phyloP scores from a whole-genome alignment of 2,797 vertebrate genomes.

The Gadopsis bispinosus region DNA sequence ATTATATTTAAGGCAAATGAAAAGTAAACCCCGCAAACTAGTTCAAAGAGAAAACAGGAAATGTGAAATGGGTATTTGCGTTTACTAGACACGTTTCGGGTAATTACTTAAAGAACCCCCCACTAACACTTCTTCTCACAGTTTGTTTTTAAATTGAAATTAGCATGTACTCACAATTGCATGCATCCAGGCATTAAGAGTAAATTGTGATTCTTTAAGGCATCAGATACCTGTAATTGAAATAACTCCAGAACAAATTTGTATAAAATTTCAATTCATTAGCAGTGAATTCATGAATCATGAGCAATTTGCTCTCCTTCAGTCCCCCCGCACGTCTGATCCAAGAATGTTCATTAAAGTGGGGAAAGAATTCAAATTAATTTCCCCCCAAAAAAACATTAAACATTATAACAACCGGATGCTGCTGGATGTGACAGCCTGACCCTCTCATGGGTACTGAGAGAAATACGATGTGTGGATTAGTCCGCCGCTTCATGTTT shows the following conservation, averaged over 20 bases:
- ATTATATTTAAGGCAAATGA: slow-evolving; percentile 69
- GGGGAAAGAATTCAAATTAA: slow-evolving; percentile 66
- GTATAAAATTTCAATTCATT: slow-evolving; percentile 78
- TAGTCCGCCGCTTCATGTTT: slow-evolving; percentile 25
- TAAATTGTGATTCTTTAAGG: slow-evolving; percentile 65
- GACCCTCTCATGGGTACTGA: slow-evolving; percentile 50
- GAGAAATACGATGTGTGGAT: slow-evolving; percentile 39
- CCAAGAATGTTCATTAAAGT: slow-evolving; percentile 64
- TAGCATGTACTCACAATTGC: slow-evolving; percentile 64
- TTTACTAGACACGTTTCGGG: slow-evolving; percentile 63
- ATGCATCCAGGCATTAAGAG: slow-evolving; percentile 70
- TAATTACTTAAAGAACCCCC: slow-evolving; percentile 76
- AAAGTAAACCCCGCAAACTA: slow-evolving; percentile 64
- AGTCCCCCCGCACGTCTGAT: slow-evolving; percentile 48
- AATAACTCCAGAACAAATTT: slow-evolving; percentile 73
- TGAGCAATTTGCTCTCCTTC: slow-evolving; percentile 68
- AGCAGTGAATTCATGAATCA: slow-evolving; percentile 71
- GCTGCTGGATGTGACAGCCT: slow-evolving; percentile 35
- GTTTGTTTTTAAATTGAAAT: slow-evolving; percentile 77
- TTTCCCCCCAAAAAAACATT: slow-evolving; percentile 35
- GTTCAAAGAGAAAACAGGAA: slow-evolving; percentile 61
- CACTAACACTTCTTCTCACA: slow-evolving; percentile 58
- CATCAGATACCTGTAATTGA: slow-evolving; percentile 76
- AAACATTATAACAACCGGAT: slow-evolving; percentile 50
- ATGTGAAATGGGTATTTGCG: slow-evolving; percentile 58